phyloP scores from a whole-genome alignment of 1,140 invertebrate species.

The Drosophila santomea region DNA sequence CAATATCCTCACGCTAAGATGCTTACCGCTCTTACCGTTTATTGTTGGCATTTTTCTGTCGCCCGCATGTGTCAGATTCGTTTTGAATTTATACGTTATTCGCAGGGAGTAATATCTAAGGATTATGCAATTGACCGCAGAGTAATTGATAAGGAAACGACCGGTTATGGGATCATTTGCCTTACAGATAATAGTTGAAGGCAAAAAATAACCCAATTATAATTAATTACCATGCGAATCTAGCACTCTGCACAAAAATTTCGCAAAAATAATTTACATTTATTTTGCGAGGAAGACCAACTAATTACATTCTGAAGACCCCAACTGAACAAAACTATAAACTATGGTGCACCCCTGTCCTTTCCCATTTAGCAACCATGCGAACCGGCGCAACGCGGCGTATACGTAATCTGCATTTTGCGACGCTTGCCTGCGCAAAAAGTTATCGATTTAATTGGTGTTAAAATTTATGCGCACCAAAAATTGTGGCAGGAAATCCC shows the following conservation, averaged over 20 bases:
- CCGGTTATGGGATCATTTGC: not conserved
- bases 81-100: slow-evolving; percentile 33
- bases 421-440: slow-evolving; percentile 41
- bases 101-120: slow-evolving; percentile 7
- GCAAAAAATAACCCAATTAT: slow-evolving; percentile 31
- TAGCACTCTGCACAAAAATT: slow-evolving; percentile 15
- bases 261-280: slow-evolving; percentile 42
- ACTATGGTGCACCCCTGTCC: not conserved
- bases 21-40: slow-evolving; percentile 32
- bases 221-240: slow-evolving; percentile 36
- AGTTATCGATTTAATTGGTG: slow-evolving; percentile 62
- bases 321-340: slow-evolving; percentile 14
- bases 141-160: slow-evolving; percentile 18
- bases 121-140: slow-evolving; percentile 28
- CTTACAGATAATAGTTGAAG: slow-evolving; percentile 3
- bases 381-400: slow-evolving; percentile 40
- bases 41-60: slow-evolving; percentile 6
- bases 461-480: slow-evolving; percentile 53
- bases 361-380: slow-evolving; percentile 20
- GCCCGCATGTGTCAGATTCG: slow-evolving; percentile 35
- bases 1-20: slow-evolving; percentile 51
- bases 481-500: slow-evolving; percentile 13
- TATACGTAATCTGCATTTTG: slow-evolving; percentile 58
- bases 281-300: slow-evolving; percentile 13
- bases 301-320: slow-evolving; percentile 48